phyloP scores from a whole-genome alignment of 2,113 vertebrate genomes.

The Sclerurus mexicanus region DNA sequence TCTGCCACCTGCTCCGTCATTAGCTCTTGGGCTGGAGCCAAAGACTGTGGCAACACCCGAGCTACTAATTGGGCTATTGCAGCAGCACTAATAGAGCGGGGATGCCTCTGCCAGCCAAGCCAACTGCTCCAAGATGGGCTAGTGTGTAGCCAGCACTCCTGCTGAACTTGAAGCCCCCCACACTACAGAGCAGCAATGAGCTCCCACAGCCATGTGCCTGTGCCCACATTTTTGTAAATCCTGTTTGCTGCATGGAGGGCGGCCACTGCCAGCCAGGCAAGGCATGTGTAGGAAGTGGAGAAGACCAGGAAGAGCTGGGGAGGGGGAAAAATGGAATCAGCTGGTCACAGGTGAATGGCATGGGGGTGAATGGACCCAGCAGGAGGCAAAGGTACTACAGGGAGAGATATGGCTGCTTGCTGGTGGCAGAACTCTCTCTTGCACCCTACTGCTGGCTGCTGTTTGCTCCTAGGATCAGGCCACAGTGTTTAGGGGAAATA shows the following conservation, averaged over 20 bases:
- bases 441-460: not conserved
- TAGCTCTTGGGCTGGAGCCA: not conserved
- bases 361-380: not conserved
- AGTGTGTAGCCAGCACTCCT: accelerated
- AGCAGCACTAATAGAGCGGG: not conserved
- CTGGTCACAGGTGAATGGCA: not conserved
- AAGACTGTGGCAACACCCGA: constrained; percentile 27
- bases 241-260: not conserved
- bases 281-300: not conserved
- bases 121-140: not conserved
- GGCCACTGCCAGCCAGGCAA: not conserved
- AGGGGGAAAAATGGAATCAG: not conserved
- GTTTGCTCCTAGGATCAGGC: not conserved
- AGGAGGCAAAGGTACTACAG: not conserved
- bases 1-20: constrained; percentile 24
- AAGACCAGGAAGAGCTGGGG: not conserved
- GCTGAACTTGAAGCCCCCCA: not conserved
- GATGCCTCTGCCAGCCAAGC: not conserved
- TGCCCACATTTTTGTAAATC: not conserved
- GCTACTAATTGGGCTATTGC: not conserved
- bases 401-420: not conserved
- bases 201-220: accelerated
- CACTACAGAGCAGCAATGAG: accelerated
- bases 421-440: not conserved
- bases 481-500: not conserved